Conservation (phyloP, 2,113 vertebrate genomes). For the Phrynocephalus versicolor region DNA sequence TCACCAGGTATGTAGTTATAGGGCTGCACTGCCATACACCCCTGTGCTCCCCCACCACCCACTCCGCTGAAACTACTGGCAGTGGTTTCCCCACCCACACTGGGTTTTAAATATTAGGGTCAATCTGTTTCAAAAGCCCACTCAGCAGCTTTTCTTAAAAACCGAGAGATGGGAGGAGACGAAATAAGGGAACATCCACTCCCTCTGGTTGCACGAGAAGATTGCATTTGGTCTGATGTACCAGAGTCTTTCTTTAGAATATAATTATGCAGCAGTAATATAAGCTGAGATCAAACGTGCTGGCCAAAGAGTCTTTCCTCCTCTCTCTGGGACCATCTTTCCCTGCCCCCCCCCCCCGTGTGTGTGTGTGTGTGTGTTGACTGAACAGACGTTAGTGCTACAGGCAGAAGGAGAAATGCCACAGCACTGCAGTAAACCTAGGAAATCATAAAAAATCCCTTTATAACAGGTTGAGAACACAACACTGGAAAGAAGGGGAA, state of each 20-base stretch:
- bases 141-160: not conserved
- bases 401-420: not conserved
- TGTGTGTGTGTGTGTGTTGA: not conserved
- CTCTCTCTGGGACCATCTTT: no score
- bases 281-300: not conserved
- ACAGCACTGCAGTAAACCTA: constrained; percentile 1
- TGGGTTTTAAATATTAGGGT: not conserved
- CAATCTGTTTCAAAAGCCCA: not conserved
- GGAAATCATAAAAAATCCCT: not conserved
- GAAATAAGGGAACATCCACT: not conserved
- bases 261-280: not conserved
- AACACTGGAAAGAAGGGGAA: not conserved
- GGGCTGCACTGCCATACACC: not conserved
- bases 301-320: not conserved
- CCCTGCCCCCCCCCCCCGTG: no score
- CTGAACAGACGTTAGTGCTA: not conserved
- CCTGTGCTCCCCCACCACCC: not conserved
- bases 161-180: not conserved
- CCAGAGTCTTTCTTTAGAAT: not conserved
- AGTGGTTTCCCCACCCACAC: not conserved
- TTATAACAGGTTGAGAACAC: not conserved
- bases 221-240: not conserved
- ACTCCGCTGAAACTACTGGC: no score
- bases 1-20: not conserved
- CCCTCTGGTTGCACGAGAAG: not conserved